Evolutionary conservation across 2,797 vertebrate genomes (phyloP).

Genomic region (Liparis tanakae): DNA sequence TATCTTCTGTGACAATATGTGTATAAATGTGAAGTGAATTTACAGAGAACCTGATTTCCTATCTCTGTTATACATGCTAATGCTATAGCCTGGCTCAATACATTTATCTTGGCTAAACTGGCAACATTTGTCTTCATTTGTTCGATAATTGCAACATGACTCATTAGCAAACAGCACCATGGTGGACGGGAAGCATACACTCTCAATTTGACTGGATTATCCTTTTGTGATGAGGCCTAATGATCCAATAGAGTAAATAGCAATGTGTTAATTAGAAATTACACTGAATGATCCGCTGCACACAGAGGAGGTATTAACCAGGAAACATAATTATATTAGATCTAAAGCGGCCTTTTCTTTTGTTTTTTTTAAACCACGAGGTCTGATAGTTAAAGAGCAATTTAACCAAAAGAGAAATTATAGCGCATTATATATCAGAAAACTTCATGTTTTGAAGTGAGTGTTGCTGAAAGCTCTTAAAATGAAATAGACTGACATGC

Average conservation of each 20-base stretch:
- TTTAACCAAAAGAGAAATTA: constrained; percentile 25
- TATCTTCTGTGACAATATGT: not conserved
- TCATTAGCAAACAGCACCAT: constrained; percentile 75
- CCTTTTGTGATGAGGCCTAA: constrained; percentile 83
- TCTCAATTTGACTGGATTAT: constrained; percentile 85
- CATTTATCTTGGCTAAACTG: constrained; percentile 70
- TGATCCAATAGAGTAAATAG: constrained; percentile 86
- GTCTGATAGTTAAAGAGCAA: constrained; percentile 37
- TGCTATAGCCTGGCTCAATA: constrained; percentile 14
- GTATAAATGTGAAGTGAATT: constrained; percentile 7
- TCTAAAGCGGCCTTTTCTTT: constrained; percentile 33
- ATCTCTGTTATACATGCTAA: constrained; percentile 5
- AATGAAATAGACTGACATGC: not conserved
- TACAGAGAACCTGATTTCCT: not conserved
- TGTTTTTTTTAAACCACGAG: constrained; percentile 25
- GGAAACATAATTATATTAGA: constrained; percentile 58
- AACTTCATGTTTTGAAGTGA: not conserved
- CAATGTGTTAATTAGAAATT: constrained; percentile 87
- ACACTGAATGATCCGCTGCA: constrained; percentile 79
- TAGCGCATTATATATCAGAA: not conserved
- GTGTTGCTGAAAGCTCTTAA: not conserved
- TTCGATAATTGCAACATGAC: constrained; percentile 68
- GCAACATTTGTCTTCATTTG: constrained; percentile 74
- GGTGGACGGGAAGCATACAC: constrained; percentile 78
- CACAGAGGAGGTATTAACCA: constrained; percentile 75